Evolutionary conservation across 2,113 vertebrate genomes (phyloP).

Genomic region (Manacus vitellinus): DNA sequence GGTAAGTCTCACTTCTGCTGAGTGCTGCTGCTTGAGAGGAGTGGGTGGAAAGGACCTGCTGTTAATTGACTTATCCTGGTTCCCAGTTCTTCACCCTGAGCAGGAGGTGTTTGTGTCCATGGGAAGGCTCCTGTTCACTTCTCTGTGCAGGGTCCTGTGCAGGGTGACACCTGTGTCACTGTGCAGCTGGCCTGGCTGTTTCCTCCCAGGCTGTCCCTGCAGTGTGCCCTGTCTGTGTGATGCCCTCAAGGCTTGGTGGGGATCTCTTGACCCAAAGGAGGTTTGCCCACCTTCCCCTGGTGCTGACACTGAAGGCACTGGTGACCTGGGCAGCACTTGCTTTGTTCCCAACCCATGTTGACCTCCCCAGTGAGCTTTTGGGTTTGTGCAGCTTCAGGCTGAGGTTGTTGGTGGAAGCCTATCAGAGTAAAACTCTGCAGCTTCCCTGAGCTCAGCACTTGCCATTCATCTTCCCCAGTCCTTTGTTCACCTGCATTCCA

Average conservation of each 20-base stretch:
- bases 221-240: too few relatives aligned
- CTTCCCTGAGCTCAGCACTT: background rate
- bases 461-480: fast-evolving
- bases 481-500: background rate
- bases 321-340: background rate
- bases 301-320: background rate
- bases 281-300: background rate
- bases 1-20: background rate
- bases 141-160: background rate
- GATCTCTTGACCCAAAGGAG: background rate
- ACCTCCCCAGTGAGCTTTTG: background rate
- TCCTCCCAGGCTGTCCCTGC: too few relatives aligned
- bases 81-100: background rate
- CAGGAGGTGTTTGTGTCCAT: background rate
- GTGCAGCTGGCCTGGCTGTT: background rate
- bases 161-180: background rate
- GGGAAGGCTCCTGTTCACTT: background rate
- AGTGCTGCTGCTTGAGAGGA: background rate
- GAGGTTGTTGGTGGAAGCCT: background rate
- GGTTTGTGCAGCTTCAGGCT: background rate
- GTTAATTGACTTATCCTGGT: background rate
- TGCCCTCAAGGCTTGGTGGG: background rate
- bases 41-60: background rate
- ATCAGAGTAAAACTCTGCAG: background rate
- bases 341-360: background rate